A percentile compares a stretch with the other conserved stretches of the same genome.
Evolutionary conservation across 1,140 invertebrate species (phyloP).

Genomic region (Aphidius gifuensis): DNA sequence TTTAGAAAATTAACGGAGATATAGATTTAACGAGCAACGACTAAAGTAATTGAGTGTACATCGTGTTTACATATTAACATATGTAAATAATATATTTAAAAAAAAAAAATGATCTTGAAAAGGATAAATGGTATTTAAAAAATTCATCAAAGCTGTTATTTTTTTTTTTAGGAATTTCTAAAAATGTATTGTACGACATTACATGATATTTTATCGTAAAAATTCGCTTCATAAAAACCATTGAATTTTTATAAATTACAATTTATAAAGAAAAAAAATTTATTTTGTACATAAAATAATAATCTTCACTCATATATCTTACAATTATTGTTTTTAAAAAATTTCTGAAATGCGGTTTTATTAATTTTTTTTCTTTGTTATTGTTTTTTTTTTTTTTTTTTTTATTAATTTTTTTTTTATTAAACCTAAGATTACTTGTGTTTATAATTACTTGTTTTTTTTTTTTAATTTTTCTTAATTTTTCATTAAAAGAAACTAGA

Average conservation of each 20-base stretch:
- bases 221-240: slow-evolving; percentile 7
- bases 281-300: slow-evolving; percentile 13
- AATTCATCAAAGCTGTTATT: background rate
- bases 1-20: no score
- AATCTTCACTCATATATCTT: slow-evolving; percentile 7
- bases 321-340: slow-evolving; percentile 7
- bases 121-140: background rate
- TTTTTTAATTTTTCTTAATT: slow-evolving; percentile 8
- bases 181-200: slow-evolving; percentile 17
- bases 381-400: no score
- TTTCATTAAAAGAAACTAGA: slow-evolving; percentile 16
- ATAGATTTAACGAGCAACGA: no score
- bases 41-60: no score
- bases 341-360: slow-evolving; percentile 18
- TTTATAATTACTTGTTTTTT: slow-evolving; percentile 20
- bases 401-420: no score
- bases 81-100: no score
- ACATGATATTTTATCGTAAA: slow-evolving; percentile 8
- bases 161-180: slow-evolving; percentile 12
- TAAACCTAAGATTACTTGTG: slow-evolving; percentile 24
- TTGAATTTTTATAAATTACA: slow-evolving; percentile 3
- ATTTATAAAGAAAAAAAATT: slow-evolving; percentile 6
- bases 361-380: no score
- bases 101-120: no score
- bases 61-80: no score